Evolutionary conservation across 2,113 vertebrate genomes (phyloP).

Genomic region (Apus apus): DNA sequence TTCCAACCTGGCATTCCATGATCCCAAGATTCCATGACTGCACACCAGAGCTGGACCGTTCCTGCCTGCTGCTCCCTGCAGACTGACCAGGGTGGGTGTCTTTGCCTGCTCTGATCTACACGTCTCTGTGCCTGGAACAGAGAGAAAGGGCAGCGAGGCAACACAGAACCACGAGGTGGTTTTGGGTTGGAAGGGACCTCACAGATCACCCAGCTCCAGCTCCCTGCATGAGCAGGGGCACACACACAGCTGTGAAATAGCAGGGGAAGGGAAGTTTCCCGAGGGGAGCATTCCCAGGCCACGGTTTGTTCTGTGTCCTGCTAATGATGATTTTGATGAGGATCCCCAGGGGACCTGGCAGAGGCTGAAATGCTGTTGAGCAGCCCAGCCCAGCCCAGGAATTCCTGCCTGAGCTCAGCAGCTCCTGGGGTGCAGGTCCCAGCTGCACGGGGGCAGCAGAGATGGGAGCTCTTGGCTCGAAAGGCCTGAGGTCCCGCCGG

Average conservation of each 20-base stretch:
- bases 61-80: not conserved
- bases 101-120: not conserved
- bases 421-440: not conserved
- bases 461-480: not conserved
- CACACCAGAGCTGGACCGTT: no score
- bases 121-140: not conserved
- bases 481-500: no score
- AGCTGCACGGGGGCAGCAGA: not conserved
- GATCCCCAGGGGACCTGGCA: not conserved
- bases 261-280: not conserved
- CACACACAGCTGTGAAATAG: no score
- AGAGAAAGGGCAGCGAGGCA: not conserved
- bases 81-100: not conserved
- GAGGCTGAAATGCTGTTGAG: not conserved
- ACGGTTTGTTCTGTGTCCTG: not conserved
- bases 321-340: not conserved
- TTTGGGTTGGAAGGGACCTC: no score
- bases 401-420: fast-evolving
- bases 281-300: not conserved
- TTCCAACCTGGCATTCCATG: no score
- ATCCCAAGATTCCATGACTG: no score
- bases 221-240: no score
- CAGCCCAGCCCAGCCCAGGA: no score
- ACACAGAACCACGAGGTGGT: not conserved
- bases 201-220: no score